These are phyloP conservation scores for Zootoca vivipara DNA, from an alignment of 2,113 vertebrate genomes.

Conservation along the genomic window DNA sequence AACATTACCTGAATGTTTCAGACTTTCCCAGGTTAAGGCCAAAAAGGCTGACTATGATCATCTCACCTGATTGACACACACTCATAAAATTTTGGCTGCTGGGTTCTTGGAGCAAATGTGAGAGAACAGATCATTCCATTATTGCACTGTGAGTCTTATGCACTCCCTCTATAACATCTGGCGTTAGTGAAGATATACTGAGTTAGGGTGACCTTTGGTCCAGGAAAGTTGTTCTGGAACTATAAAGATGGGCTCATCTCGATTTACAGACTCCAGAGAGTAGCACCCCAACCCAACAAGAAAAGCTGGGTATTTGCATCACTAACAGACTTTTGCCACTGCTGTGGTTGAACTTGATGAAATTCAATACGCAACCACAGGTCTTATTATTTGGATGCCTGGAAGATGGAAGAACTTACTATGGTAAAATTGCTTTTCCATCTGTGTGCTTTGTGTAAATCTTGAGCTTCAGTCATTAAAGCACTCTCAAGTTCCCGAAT, in stretches of 20 bases:
- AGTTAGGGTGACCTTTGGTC: background rate
- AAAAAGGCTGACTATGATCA: background rate
- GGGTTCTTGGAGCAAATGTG: constrained; percentile 14
- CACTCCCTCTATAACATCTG: background rate
- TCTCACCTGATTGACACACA: background rate
- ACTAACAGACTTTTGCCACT: background rate
- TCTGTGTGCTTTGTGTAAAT: background rate
- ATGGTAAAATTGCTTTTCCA: constrained; percentile 8
- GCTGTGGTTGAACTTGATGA: background rate
- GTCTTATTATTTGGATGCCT: background rate
- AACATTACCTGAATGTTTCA: background rate
- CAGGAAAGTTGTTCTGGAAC: background rate
- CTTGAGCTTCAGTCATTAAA: background rate
- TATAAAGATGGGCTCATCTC: background rate
- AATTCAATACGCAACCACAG: background rate
- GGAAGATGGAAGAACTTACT: background rate
- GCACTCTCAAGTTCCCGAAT: background rate
- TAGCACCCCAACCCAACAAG: background rate
- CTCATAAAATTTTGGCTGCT: constrained; percentile 15
- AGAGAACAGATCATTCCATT: constrained; percentile 13
- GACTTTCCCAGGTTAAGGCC: background rate
- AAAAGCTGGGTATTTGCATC: background rate
- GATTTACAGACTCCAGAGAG: background rate
- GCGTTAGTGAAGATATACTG: background rate
- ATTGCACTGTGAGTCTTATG: background rate